A percentile compares a stretch with the other conserved stretches of the same genome.
Conservation (phyloP, 2,888 invertebrate species). For the Amphimallon solstitiale region DNA sequence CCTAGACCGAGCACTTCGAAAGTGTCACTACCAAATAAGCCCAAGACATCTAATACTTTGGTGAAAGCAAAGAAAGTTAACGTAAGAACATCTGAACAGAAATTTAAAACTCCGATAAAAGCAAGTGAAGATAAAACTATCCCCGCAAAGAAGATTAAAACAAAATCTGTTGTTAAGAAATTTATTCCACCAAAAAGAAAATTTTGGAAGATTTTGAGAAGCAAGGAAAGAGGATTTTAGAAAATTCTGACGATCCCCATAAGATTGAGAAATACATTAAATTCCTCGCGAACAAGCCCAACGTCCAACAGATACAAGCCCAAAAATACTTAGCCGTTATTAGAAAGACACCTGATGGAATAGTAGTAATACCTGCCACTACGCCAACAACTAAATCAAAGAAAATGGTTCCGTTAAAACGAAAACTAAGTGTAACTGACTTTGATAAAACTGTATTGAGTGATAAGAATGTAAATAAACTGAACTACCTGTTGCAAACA, state of each 20-base stretch:
- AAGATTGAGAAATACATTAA: conserved; percentile 47
- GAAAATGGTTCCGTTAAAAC: conserved; percentile 37
- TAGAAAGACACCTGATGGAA: conserved; percentile 52
- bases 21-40: not conserved
- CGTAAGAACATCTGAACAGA: not conserved
- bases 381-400: conserved; percentile 8
- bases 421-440: not conserved
- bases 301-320: conserved; percentile 53
- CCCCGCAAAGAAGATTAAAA: not conserved
- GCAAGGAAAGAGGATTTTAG: conserved; percentile 52
- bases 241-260: conserved; percentile 42
- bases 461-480: conserved; percentile 40
- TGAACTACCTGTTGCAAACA: conserved; percentile 1
- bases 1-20: not conserved
- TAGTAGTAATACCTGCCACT: conserved; percentile 49
- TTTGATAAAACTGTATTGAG: conserved; percentile 43
- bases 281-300: conserved; percentile 53
- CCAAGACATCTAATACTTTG: too few relatives aligned
- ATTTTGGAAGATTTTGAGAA: conserved; percentile 53
- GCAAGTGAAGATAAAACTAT: not conserved
- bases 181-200: conserved; percentile 51
- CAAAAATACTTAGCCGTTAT: conserved; percentile 52
- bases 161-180: not conserved
- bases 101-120: conserved; percentile 15
- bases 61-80: not conserved